Evolutionary conservation across 2,888 invertebrate genomes (phyloP).

Genomic region (Villa cingulata): DNA sequence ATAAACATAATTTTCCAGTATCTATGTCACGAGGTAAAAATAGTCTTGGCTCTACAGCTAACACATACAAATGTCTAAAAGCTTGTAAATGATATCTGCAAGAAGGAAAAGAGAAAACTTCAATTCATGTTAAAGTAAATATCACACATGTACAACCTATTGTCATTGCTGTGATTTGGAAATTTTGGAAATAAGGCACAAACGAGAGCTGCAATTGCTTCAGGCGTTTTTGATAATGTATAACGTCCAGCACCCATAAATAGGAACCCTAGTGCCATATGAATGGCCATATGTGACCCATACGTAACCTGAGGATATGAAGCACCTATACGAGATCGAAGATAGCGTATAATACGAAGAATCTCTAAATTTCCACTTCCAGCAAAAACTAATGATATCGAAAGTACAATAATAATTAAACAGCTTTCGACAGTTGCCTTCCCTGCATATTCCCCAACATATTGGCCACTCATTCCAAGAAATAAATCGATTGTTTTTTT

Average conservation of each 20-base stretch:
- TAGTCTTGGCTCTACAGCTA: conserved; percentile 83
- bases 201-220: conserved; percentile 77
- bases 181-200: conserved; percentile 95
- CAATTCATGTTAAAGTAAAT: too few species aligned
- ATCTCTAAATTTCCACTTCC: conserved; percentile 82
- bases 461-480: conserved; percentile 42
- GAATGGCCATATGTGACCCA: conserved; percentile 88
- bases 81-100: conserved; percentile 91
- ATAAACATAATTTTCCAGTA: conserved; percentile 67
- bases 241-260: conserved; percentile 90
- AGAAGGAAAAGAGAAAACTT: neutral
- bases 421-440: conserved; percentile 82
- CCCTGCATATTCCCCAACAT: conserved; percentile 76
- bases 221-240: conserved; percentile 66
- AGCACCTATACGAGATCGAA: conserved; percentile 67
- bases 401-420: conserved; percentile 66
- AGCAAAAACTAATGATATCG: conserved; percentile 66
- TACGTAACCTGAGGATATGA: conserved; percentile 63
- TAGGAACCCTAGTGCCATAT: conserved; percentile 84
- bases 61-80: conserved; percentile 86
- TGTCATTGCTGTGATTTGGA: conserved; percentile 91
- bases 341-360: conserved; percentile 69
- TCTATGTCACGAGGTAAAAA: conserved; percentile 76
- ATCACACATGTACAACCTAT: conserved; percentile 50
- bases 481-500: conserved; percentile 30